Percentiles rank a stretch among this genome's conserved stretches.
These are phyloP conservation scores for Dinothrombium tinctorium DNA, from an alignment of 1,140 invertebrate genomes.

Conservation along the genomic window DNA sequence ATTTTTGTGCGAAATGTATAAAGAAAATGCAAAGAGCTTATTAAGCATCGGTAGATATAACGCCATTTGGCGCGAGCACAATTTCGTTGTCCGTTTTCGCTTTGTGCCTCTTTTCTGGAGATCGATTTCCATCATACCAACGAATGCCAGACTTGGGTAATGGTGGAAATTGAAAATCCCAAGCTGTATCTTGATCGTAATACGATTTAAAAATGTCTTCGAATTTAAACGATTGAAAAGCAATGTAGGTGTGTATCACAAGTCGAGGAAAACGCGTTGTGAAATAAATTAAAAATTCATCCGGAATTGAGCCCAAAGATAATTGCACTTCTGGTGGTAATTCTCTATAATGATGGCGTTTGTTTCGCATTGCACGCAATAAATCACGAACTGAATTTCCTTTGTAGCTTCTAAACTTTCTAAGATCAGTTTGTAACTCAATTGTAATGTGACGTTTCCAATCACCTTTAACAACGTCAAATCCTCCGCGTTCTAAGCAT, in stretches of 20 bases:
- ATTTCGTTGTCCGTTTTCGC: no score
- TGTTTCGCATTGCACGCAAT: conserved; percentile 78
- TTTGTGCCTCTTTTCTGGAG: neutral
- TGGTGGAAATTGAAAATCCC: neutral
- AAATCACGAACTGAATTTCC: conserved; percentile 61
- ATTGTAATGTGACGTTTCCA: conserved; percentile 58
- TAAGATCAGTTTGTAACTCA: conserved; percentile 60
- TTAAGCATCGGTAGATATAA: no score
- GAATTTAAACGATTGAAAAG: conserved; percentile 47
- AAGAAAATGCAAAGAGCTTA: no score
- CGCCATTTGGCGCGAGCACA: neutral
- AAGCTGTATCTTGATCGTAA: conserved; percentile 28
- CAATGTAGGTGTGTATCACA: conserved; percentile 55
- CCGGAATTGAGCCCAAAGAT: conserved; percentile 60
- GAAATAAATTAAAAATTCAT: conserved; percentile 82
- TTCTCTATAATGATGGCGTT: conserved; percentile 94
- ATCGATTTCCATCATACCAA: conserved; percentile 1
- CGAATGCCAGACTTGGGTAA: neutral
- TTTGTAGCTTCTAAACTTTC: conserved; percentile 66
- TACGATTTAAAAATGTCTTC: conserved; percentile 45
- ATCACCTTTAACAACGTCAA: conserved; percentile 41
- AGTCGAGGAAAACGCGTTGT: conserved; percentile 61
- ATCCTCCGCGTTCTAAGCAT: conserved; percentile 41
- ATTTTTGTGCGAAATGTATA: no score
- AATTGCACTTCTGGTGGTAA: conserved; percentile 49